Evolutionary conservation across 2,113 vertebrate genomes (phyloP).

Genomic region (Phalacrocorax carbo): DNA sequence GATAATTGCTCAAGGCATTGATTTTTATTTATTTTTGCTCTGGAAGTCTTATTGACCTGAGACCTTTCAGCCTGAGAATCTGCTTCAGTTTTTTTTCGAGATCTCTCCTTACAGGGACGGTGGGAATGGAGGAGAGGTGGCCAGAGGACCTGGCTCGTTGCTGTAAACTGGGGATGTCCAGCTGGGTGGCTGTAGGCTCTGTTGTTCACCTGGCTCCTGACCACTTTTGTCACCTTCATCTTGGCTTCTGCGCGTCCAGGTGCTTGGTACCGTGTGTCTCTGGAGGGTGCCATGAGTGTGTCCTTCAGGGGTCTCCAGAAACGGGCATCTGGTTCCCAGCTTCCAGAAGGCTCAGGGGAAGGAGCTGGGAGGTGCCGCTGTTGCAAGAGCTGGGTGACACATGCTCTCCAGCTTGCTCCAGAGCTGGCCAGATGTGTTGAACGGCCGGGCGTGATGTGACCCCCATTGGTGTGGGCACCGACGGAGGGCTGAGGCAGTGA

Average conservation of each 20-base stretch:
- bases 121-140: background rate
- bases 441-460: fast-evolving
- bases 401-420: fast-evolving
- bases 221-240: background rate
- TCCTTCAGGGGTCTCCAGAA: background rate
- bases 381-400: background rate
- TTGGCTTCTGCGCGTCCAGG: background rate
- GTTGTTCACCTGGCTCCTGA: background rate
- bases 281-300: background rate
- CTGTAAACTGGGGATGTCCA: background rate
- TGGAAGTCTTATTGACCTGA: background rate
- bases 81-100: background rate
- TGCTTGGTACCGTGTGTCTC: background rate
- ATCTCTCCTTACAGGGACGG: fast-evolving
- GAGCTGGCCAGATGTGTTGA: background rate
- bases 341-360: background rate
- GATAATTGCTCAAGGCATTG: background rate
- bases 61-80: background rate
- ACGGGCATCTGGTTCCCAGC: background rate
- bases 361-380: background rate
- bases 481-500: background rate
- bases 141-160: background rate
- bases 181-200: background rate
- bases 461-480: background rate
- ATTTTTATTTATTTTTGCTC: background rate